These are phyloP conservation scores for Harpagifer antarcticus DNA, from an alignment of 2,797 vertebrate genomes.

Conservation along the genomic window DNA sequence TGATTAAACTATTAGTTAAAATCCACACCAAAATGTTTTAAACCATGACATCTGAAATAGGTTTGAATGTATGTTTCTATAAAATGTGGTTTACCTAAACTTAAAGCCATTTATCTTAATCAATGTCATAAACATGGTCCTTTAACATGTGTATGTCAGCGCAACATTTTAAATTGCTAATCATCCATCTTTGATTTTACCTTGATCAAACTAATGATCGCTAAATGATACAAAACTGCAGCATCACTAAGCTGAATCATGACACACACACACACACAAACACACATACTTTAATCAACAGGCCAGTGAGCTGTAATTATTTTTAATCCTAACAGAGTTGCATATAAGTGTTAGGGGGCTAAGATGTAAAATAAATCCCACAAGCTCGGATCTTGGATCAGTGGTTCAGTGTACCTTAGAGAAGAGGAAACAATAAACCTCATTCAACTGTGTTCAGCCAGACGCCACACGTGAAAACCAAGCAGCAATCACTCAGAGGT, in stretches of 20 bases:
- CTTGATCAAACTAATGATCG: not conserved
- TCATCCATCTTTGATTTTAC: not conserved
- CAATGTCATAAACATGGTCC: too few relatives aligned
- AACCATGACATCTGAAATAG: not conserved
- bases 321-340: conserved; percentile 40
- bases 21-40: not conserved
- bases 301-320: conserved; percentile 14
- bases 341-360: conserved; percentile 20
- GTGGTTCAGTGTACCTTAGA: conserved; percentile 52
- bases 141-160: not conserved
- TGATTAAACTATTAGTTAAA: not conserved
- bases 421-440: conserved; percentile 47
- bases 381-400: conserved; percentile 52
- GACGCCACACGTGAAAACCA: conserved; percentile 7
- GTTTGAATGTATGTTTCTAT: not conserved
- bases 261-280: conserved; percentile 21
- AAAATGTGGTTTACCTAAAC: not conserved
- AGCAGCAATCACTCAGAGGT: conserved; percentile 30
- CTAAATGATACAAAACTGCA: not conserved
- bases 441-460: conserved; percentile 45
- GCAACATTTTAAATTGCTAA: not conserved
- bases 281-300: not conserved
- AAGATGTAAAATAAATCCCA: too few relatives aligned
- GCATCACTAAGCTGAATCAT: conserved; percentile 16
- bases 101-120: too few relatives aligned